Percentiles rank a stretch among this genome's conserved stretches.
Evolutionary conservation across 1,140 invertebrate genomes (phyloP).

Genomic region (Chrysoperla carnea): DNA sequence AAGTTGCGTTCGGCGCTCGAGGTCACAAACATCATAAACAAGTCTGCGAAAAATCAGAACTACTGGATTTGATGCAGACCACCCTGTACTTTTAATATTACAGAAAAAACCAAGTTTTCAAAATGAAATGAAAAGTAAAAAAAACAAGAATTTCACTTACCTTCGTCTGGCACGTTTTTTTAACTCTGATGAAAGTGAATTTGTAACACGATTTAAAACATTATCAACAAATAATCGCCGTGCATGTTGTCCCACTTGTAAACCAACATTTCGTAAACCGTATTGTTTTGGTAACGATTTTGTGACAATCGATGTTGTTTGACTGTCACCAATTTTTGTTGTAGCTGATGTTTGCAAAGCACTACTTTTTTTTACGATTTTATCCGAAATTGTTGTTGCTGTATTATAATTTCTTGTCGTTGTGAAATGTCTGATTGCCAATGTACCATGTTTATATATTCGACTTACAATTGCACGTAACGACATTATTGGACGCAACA

Average conservation of each 20-base stretch:
- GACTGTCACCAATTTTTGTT: conserved; percentile 7
- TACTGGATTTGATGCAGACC: too few relatives aligned
- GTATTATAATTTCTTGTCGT: conserved; percentile 13
- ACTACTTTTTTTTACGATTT: conserved; percentile 18
- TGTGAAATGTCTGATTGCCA: conserved; percentile 12
- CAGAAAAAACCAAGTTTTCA: too few relatives aligned
- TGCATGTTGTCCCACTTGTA: conserved; percentile 36
- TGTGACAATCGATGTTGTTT: not conserved
- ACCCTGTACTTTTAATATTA: too few relatives aligned
- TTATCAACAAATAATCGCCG: conserved; percentile 47
- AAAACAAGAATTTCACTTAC: conserved; percentile 4
- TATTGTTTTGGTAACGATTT: conserved; percentile 14
- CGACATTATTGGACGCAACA: conserved; percentile 14
- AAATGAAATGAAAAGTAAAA: too few relatives aligned
- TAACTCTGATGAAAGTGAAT: conserved; percentile 40
- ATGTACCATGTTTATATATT: conserved; percentile 20
- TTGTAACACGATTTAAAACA: conserved; percentile 47
- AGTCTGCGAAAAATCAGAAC: too few relatives aligned
- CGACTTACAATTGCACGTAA: conserved; percentile 15
- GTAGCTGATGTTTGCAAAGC: conserved; percentile 16
- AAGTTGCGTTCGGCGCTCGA: too few relatives aligned
- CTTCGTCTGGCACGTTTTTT: conserved; percentile 36
- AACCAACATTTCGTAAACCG: conserved; percentile 24
- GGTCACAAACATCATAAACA: too few relatives aligned
- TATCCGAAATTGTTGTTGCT: conserved; percentile 15